phyloP scores from a whole-genome alignment of 2,888 invertebrate genomes.

The Agriotes lineatus region DNA sequence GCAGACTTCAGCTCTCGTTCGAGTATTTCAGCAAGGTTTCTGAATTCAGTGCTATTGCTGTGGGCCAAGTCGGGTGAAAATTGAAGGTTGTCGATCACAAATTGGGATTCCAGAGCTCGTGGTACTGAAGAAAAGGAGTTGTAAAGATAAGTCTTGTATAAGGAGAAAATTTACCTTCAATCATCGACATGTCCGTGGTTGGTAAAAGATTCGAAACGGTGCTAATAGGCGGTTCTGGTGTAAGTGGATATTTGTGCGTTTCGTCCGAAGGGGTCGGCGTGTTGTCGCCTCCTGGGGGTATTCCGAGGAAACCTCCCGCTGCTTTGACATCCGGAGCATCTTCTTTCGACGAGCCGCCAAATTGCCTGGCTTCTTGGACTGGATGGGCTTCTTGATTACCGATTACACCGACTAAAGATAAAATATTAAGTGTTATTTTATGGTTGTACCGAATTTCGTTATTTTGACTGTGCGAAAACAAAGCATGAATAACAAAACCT shows the following conservation, averaged over 20 bases:
- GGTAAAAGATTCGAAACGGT: conserved; percentile 60
- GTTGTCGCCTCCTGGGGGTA: conserved; percentile 49
- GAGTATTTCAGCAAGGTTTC: conserved; percentile 71
- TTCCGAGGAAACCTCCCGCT: conserved; percentile 65
- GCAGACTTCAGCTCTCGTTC: conserved; percentile 73
- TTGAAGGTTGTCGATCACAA: conserved; percentile 76
- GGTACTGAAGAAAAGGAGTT: no score
- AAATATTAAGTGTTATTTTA: no score
- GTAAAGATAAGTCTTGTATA: no score
- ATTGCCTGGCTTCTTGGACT: conserved; percentile 71
- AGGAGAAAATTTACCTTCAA: conserved; percentile 72
- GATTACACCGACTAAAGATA: conserved; percentile 74
- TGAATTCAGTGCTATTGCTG: conserved; percentile 73
- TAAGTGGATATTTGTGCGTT: conserved; percentile 52
- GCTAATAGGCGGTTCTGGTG: conserved; percentile 61
- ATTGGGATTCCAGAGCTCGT: conserved; percentile 76
- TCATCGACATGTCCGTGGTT: conserved; percentile 69
- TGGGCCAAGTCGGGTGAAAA: conserved; percentile 72
- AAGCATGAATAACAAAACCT: no score
- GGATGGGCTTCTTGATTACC: conserved; percentile 75
- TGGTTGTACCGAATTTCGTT: no score
- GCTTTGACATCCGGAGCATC: conserved; percentile 64
- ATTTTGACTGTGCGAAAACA: no score
- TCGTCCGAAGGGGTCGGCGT: conserved; percentile 43
- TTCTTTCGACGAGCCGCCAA: conserved; percentile 64